These are phyloP conservation scores for Chionis minor DNA, from an alignment of 2,113 vertebrate genomes.

Conservation along the genomic window DNA sequence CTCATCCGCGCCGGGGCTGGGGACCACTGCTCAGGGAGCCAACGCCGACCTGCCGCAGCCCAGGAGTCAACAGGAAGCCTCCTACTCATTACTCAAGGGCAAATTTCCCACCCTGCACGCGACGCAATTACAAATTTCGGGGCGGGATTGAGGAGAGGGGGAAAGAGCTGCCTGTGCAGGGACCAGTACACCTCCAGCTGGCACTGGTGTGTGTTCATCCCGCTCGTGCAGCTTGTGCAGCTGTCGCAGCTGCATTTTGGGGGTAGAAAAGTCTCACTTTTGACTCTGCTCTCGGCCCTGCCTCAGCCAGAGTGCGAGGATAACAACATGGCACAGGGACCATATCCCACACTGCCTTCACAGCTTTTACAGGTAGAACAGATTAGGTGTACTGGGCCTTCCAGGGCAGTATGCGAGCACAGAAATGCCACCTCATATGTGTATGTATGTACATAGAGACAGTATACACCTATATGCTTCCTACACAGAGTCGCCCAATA, in stretches of 20 bases:
- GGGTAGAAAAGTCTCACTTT: not conserved
- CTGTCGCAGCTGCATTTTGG: fast-evolving
- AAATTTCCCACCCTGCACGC: not conserved
- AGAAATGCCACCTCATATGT: not conserved
- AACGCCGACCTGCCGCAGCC: fast-evolving
- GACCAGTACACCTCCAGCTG: not conserved
- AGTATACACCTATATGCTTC: too few species aligned
- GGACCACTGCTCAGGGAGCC: not conserved
- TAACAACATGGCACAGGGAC: fast-evolving
- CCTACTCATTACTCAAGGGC: not conserved
- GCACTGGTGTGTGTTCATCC: fast-evolving
- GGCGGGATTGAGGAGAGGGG: not conserved
- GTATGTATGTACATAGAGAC: not conserved
- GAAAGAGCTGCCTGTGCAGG: not conserved
- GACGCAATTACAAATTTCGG: not conserved
- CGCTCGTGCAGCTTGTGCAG: fast-evolving
- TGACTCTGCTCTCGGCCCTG: not conserved
- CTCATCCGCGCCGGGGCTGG: fast-evolving
- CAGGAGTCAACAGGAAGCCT: too few species aligned
- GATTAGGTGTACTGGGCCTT: too few species aligned
- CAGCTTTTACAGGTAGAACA: not conserved
- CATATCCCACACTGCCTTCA: fast-evolving
- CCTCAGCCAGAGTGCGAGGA: fast-evolving
- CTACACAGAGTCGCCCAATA: not conserved
- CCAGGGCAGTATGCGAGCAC: not conserved